Base-by-base conservation (phyloP, 2,113 vertebrate genomes). In the Cygnus atratus region DNA sequence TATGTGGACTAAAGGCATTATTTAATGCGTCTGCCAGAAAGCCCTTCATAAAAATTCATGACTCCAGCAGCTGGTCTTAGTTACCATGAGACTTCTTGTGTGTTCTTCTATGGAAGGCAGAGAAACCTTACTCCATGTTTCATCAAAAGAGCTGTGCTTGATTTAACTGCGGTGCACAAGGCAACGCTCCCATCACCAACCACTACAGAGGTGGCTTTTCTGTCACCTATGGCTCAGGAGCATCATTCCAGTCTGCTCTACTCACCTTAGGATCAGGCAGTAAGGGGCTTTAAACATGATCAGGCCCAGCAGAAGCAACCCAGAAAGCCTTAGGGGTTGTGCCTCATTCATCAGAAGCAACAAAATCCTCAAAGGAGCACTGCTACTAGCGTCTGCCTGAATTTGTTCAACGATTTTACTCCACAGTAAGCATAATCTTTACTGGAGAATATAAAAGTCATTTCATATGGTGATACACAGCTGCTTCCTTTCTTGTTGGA, bases 21-120 rank as follows among this genome's bases (percentile, higher is more conserved):
- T 71, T 92, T 87, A 37, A 90, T 80, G 88, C 83, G 88, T 84
- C 43, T 96, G 84, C 80, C 91, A 90, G 55, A 93, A 95, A 88
- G 72, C 39, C 33, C 59, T 84, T 90, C 33, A 29, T 80, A 81
- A 68, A 92, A 92, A 83, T 52, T 54, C n/a, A 58, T 87, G 3
- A n/a, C 41, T 90, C 35, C 43, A 81, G 50, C 80, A 93, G 55
- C 80, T 92, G 80, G 54, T 93, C 13, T 68, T 74, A 41, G 89
- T 73, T 95, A 67, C 63, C 25, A 11, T 57, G 55, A 79, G 73
- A 46, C 76, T 90, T 79, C 88, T 84, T 92, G 76, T 85, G 82
- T 92, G 87, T 92, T 95, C 91, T 88, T 85, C 35, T 75, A 17
- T 1, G 3, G n/a, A 73, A 80, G 46, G 25, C 58, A 92, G 59